These are phyloP conservation scores for Poeciliopsis turrubarensis DNA, from an alignment of 2,113 vertebrate genomes.

Conservation along the genomic window DNA sequence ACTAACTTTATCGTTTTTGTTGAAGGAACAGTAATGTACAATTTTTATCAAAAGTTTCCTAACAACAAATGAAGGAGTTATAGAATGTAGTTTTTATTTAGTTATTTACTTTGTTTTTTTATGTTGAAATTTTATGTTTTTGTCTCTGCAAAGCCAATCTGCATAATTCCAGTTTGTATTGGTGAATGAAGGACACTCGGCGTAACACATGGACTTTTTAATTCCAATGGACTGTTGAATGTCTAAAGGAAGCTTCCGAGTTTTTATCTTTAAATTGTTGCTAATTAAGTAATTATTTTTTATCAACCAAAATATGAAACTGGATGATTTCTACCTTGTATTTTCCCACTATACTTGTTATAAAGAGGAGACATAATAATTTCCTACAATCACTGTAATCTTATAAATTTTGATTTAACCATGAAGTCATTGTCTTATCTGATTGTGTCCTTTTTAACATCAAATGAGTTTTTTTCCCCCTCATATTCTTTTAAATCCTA, in stretches of 20 bases:
- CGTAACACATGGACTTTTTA: constrained; percentile 22
- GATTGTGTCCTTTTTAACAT: not conserved
- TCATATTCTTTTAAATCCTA: constrained; percentile 5
- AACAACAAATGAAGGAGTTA: not conserved
- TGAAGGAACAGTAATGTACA: not conserved
- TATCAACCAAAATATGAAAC: constrained; percentile 37
- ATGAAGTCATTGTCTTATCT: not conserved
- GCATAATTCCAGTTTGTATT: constrained; percentile 33
- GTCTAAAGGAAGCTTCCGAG: constrained; percentile 4
- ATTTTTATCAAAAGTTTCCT: not conserved
- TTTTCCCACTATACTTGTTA: constrained; percentile 29
- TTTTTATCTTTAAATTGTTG: constrained; percentile 6
- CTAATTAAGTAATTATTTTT: constrained; percentile 12
- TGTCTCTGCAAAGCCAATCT: constrained; percentile 17
- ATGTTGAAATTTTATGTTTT: constrained; percentile 5
- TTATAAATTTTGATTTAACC: constrained; percentile 50
- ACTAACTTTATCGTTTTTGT: not conserved
- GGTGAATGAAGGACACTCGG: constrained; percentile 69
- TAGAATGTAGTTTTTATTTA: constrained; percentile 40
- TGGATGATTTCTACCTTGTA: constrained; percentile 18
- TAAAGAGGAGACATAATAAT: constrained; percentile 32
- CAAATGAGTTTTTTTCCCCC: not conserved
- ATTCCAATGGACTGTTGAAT: not conserved
- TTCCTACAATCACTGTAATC: constrained; percentile 53
- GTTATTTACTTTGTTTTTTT: constrained; percentile 28